Base-by-base conservation (phyloP, 1,140 invertebrate species). In the Rhopalosiphum maidis region DNA sequence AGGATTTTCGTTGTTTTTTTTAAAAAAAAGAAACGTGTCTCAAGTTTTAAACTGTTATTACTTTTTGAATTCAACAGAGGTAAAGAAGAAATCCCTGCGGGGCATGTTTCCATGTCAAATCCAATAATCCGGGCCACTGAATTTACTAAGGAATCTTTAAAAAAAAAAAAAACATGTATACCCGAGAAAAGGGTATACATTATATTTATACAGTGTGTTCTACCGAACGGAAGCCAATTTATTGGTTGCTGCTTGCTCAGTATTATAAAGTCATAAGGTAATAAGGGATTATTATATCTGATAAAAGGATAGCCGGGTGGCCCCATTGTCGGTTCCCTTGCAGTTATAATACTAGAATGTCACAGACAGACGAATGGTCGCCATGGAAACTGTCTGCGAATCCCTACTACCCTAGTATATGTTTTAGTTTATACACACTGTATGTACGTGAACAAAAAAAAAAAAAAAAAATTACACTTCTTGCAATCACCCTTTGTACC, bases 391-490 rank as follows among this genome's bases (percentile, higher is more conserved):
- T 48, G 91, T 92, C 46, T 83, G 91, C 68, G 22, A 82, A 41
- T 83, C 46, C 91, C 41, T 48, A 77, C 90, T 92, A 92, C 91
- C 91, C 91, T 48, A 92, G 46, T 82, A 23, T 35, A 7, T 77
- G 54, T 77, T 77, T 92, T 92, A 92, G 91, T 92, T 92, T 92
- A 92, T 83, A 54, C 91, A 83, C 37, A 37, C 91, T 48, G 22
- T 92, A 48, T 92, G 25, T 51, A 82, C 82, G 8, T 54, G 91
- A n/a, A 83, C 46, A 93, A 92, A 92, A 92, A 91, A 77, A 91
- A 91, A 92, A 92, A 92, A 92, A 91, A 77, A 91, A 91, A 92
- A 92, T 85, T 92, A 54, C 43, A 83, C 91, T 86, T 93, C 91
- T 51, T 92, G 46, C 91, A 51, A 93, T 55, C 82, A 55, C 91